Base-by-base conservation (phyloP, 1,140 invertebrate species). In the Tigriopus japonicus region DNA sequence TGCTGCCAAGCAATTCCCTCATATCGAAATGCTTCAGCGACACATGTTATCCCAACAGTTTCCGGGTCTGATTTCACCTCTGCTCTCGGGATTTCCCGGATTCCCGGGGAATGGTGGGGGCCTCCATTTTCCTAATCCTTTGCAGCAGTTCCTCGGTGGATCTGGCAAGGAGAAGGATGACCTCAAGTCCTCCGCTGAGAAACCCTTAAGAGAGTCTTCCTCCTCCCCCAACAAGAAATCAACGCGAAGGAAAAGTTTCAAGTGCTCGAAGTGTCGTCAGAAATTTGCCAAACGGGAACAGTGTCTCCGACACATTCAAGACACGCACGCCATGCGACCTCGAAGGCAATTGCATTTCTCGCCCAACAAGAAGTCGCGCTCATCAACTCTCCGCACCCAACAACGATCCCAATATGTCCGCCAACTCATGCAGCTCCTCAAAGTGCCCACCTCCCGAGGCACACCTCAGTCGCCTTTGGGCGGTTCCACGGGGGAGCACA, bases 361-460 rank as follows among this genome's bases (percentile, higher is more conserved):
- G 56, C 35, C 62, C 65, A 7, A 69, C 74, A 68, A 80, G 79
- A 66, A 83, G 81, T 66, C 77, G 77, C 81, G 68, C 78, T 78
- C 56, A 81, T 78, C 67, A 75, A 78, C 19, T 78, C 80, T 15
- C 74, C 77, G 41, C 75, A 78, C 59, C 75, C 80, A 63, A 77
- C 76, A 56, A 74, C 77, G 62, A 75, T 83, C 62, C 79, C 77
- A 77, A 66, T 81, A 83, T 72, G 75, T 83, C 62, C 76, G 76
- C 9, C 77, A 77, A 19, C 62, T 52, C 21, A 56, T 51, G 41
- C 43, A 58, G 24, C n/a, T 49, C 24, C 49, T 62, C 13, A 67
- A 67, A 19, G 65, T 69, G 24, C 70, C 68, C 2, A 66, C 67
- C 41, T 65, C 67, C 42, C 70, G 70, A 43, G 70, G 69, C 60